Base-by-base conservation (phyloP, 2,888 invertebrate species). In the Trisateles emortualis region DNA sequence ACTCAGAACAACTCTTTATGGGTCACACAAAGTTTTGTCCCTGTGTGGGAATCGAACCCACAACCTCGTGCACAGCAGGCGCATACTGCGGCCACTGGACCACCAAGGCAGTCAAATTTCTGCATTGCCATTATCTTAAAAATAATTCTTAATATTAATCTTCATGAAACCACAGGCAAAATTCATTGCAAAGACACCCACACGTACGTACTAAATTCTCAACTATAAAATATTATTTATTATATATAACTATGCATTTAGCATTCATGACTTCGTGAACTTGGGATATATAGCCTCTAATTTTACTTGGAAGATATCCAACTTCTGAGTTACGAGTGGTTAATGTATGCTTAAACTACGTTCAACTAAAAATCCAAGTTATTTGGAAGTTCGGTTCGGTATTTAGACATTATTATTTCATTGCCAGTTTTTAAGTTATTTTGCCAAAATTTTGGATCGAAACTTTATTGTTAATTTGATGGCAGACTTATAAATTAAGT, bases 251-350 rank as follows among this genome's bases (percentile, higher is more conserved):
- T 26, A 35, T 44, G 32, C 35, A 51, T 51, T 53, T 44, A 48
- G 29, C 43, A 53, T 53, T 52, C 43, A 51, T 39, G 42, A 47
- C 35, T 38, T 46, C 29, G 30, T 38, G 39, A 30, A 47, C 43
- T 56, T 39, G 24, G 13, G 35, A 51, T 51, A 50, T 51, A 56
- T 43, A 29, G 39, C 26, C 29, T 52, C 39, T 43, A 47, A 55
- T 55, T 55, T 47, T 40, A 26, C 46, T 56, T 56, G 56, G 56
- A 52, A 33, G 33, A 35, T 6, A 16, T 46, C 56, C 51, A 56
- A 56, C 22, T 40, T 24, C 35, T 39, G 45, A 52, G 17, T 46
- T 46, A 52, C 16, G 40, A 45, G 24, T 33, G 19, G 2, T 40
- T 45, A 45, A 45, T 45, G 2, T 52, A 41, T 17, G 33, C 24